Evolutionary conservation across 2,797 vertebrate genomes (phyloP), one percentile per base, ranked within the genome.

Genomic region (Bryconaethiops microstoma): DNA sequence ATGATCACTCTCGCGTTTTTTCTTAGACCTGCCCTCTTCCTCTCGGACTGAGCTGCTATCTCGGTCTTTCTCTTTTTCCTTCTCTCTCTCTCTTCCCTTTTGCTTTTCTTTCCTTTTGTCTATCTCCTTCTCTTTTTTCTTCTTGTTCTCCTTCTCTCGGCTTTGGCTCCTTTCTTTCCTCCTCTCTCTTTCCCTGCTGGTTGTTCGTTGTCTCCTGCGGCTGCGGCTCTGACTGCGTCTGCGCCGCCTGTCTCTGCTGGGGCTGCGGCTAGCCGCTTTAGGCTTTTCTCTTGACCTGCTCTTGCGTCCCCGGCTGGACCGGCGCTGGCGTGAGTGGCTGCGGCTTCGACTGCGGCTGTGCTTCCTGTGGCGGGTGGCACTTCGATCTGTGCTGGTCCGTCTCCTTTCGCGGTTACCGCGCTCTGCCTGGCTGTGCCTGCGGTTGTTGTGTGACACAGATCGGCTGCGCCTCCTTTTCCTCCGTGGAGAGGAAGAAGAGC

Each of bases 161-260:
- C 65, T 98, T 92, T 85, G 94, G 96, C 93, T 96, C 96, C 92
- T 96, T 96, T 88, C 95, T 97, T 81, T 99, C 96, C 90, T 95
- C 96, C 80, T 98, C 95, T 77, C 96, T 85, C 82, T 95, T 81
- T 96, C 96, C 83, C 95, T 92, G 90, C 95, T 97, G 84, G 96
- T 94, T 83, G 96, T 94, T 87, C 96, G 97, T 86, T 95, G 96
- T 87, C 96, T 99, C 91, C 95, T 95, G 91, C 96, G 96, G 76
- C 95, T 92, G 50, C 93, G 95, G 83, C 96, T 92, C 52, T 93
- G 95, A 83, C 94, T 95, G 91, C 95, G 92, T 90, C 96, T 96
- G 88, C 95, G 95, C 90, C 92, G 95, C 88, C 95, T 96, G 63
- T 97, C 96, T 86, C 92, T 91, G 90, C 93, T 96, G 79, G 93